Evolutionary conservation across 92 coral and sea anemone genomes (phyloP).

Genomic region (Muricea muricata): DNA sequence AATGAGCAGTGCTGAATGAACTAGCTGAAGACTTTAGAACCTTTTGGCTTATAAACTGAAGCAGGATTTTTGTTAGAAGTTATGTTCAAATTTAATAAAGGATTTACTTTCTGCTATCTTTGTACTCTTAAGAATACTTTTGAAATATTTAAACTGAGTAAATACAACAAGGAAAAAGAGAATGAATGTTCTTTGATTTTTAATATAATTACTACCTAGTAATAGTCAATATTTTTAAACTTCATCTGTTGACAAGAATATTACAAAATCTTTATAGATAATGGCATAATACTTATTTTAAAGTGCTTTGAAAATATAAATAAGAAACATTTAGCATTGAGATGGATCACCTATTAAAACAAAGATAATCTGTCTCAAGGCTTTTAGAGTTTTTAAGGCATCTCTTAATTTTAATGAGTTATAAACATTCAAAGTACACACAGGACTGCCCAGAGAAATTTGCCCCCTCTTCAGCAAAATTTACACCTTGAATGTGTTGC

Average conservation of each 20-base stretch:
- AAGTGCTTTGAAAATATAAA: background rate
- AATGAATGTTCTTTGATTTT: background rate
- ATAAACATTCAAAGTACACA: too few relatives aligned
- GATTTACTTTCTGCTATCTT: background rate
- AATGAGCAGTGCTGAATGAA: slow-evolving; percentile 12
- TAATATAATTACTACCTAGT: background rate
- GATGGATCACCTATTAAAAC: too few relatives aligned
- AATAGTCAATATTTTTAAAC: background rate
- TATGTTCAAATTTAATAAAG: background rate
- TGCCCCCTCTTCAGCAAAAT: too few relatives aligned
- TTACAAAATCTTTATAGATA: background rate
- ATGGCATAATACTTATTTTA: background rate
- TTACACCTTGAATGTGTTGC: too few relatives aligned
- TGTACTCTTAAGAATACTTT: too few relatives aligned
- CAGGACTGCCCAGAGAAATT: too few relatives aligned
- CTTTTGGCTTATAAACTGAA: background rate
- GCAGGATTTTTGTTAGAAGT: background rate
- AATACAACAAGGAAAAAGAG: background rate
- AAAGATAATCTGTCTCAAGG: too few relatives aligned
- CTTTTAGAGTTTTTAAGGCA: too few relatives aligned
- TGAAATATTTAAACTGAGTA: background rate
- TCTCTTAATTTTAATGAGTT: too few relatives aligned
- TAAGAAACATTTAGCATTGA: background rate
- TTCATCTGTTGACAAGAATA: background rate
- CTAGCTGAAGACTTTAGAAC: background rate